A percentile compares a stretch with the other conserved stretches of the same genome.
Evolutionary conservation across 2,797 vertebrate species (phyloP).

Genomic region (Propithecus deckenii): DNA sequence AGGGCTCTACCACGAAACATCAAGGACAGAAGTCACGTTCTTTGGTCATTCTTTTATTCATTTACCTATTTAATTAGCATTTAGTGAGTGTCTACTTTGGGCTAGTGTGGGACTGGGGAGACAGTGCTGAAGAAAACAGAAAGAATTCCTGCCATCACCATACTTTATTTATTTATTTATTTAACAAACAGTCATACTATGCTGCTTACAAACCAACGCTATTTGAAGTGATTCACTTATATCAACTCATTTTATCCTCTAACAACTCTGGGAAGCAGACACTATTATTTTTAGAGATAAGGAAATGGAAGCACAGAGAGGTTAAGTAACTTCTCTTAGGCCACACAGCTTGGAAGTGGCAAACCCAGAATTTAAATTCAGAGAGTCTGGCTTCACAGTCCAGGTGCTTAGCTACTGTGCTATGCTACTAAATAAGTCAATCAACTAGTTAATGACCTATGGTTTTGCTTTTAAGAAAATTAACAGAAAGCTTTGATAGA

Average conservation of each 20-base stretch:
- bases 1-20: background rate
- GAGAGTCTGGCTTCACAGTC: background rate
- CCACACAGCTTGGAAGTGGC: background rate
- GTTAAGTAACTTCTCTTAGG: background rate
- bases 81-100: background rate
- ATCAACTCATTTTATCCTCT: background rate
- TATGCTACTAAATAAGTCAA: background rate
- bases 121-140: background rate
- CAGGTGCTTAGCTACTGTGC: background rate
- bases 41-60: background rate
- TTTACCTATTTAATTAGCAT: background rate
- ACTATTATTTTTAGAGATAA: background rate
- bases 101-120: background rate
- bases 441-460: background rate
- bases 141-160: background rate
- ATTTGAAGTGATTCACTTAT: background rate
- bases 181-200: background rate
- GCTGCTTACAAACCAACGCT: background rate
- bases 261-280: background rate
- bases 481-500: background rate
- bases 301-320: background rate
- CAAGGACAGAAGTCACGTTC: background rate
- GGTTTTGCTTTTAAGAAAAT: conserved; percentile 5
- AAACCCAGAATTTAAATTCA: background rate
- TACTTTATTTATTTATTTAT: conserved; percentile 26